Evolutionary conservation across 1,140 invertebrate genomes (phyloP).

Genomic region (Telenomus remus): DNA sequence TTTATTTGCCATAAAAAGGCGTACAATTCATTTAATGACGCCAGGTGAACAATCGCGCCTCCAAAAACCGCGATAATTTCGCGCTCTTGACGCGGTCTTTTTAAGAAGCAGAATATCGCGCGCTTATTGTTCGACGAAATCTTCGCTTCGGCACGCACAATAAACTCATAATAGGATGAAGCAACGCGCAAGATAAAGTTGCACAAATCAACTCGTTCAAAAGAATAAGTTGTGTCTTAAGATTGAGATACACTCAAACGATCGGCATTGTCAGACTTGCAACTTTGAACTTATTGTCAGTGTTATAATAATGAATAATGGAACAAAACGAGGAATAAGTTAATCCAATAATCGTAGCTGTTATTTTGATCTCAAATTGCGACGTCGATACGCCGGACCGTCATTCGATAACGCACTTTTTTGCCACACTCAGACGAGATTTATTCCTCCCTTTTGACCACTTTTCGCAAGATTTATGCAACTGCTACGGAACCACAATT

Average conservation of each 20-base stretch:
- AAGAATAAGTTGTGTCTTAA: conserved; percentile 30
- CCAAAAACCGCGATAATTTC: conserved; percentile 49
- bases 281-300: conserved; percentile 49
- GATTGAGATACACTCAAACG: conserved; percentile 53
- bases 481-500: background rate
- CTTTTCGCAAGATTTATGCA: conserved; percentile 1
- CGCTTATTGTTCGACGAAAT: conserved; percentile 49
- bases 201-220: conserved; percentile 45
- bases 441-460: background rate
- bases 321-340: conserved; percentile 12
- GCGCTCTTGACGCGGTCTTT: conserved; percentile 38
- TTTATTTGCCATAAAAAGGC: conserved; percentile 3
- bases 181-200: conserved; percentile 44
- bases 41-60: conserved; percentile 25
- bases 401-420: background rate
- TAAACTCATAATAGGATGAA: conserved; percentile 58
- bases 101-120: conserved; percentile 48
- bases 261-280: conserved; percentile 37
- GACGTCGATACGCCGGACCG: conserved; percentile 21
- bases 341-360: conserved; percentile 24
- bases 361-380: conserved; percentile 21
- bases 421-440: background rate
- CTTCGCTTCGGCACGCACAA: conserved; percentile 53
- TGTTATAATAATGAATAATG: conserved; percentile 29
- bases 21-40: conserved; percentile 31